These are phyloP conservation scores for Brienomyrus brachyistius DNA, from an alignment of 2,113 vertebrate species.

Conservation along the genomic window DNA sequence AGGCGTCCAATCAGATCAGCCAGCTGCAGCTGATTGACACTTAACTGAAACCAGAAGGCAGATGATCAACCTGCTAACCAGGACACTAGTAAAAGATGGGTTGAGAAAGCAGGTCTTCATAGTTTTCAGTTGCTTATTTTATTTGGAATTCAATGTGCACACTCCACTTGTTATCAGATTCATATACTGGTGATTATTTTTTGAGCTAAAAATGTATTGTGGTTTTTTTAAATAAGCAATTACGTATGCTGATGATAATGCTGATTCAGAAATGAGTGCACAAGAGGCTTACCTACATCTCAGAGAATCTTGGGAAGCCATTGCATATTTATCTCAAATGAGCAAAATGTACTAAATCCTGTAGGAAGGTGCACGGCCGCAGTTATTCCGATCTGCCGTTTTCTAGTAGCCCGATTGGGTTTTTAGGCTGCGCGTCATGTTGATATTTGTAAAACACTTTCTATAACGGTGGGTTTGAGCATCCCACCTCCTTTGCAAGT, in stretches of 20 bases:
- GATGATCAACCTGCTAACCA: background rate
- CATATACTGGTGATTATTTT: background rate
- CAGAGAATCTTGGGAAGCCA: background rate
- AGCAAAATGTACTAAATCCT: background rate
- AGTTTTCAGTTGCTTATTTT: background rate
- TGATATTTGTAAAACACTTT: background rate
- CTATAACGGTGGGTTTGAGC: background rate
- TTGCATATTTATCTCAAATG: background rate
- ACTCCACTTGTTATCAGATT: background rate
- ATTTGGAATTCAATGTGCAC: background rate
- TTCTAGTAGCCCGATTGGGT: background rate
- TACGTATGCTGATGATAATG: background rate
- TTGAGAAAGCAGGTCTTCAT: background rate
- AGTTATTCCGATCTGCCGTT: background rate
- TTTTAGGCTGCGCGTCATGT: background rate
- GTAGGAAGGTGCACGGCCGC: background rate
- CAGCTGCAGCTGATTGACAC: constrained; percentile 81
- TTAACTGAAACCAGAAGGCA: constrained; percentile 43
- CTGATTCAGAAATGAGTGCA: background rate
- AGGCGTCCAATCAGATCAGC: constrained; percentile 84
- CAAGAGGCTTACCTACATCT: background rate
- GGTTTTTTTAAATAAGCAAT: background rate
- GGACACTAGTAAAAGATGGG: background rate
- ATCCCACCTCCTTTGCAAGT: background rate
- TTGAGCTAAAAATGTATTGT: background rate